Evolutionary conservation across 2,888 invertebrate genomes (phyloP).

Genomic region (Idaea aversata): DNA sequence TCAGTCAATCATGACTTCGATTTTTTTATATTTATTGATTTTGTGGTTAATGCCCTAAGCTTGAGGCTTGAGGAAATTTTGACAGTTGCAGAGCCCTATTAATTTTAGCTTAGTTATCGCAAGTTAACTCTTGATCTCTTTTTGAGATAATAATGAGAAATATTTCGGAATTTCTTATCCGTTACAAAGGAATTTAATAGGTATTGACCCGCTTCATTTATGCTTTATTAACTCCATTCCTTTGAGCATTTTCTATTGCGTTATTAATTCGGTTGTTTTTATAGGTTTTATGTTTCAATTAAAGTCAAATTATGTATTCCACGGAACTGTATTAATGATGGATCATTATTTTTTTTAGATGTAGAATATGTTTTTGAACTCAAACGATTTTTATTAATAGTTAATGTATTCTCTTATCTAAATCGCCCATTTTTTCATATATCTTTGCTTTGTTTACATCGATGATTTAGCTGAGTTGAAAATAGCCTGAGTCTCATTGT

Average conservation of each 20-base stretch:
- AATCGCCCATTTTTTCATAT: too few species aligned
- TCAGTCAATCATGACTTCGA: too few species aligned
- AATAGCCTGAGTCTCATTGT: too few species aligned
- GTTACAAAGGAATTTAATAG: background rate
- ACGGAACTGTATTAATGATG: background rate
- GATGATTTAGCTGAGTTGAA: too few species aligned
- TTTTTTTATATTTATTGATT: too few species aligned
- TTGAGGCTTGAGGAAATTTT: too few species aligned
- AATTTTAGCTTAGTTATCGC: background rate
- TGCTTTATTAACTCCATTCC: background rate
- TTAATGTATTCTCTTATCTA: too few species aligned
- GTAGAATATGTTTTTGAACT: background rate
- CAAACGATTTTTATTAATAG: background rate
- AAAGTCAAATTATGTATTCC: background rate
- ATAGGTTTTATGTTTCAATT: background rate
- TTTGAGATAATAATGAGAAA: background rate
- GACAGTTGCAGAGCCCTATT: too few species aligned
- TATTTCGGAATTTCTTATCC: background rate
- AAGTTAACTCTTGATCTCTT: background rate
- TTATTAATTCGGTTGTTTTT: background rate
- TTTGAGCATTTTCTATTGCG: background rate
- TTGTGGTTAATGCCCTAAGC: too few species aligned
- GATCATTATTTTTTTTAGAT: background rate
- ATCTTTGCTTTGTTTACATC: too few species aligned
- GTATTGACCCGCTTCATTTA: background rate